Evolutionary conservation across 2,888 invertebrate genomes (phyloP).

Genomic region (Mechanitis mazaeus): DNA sequence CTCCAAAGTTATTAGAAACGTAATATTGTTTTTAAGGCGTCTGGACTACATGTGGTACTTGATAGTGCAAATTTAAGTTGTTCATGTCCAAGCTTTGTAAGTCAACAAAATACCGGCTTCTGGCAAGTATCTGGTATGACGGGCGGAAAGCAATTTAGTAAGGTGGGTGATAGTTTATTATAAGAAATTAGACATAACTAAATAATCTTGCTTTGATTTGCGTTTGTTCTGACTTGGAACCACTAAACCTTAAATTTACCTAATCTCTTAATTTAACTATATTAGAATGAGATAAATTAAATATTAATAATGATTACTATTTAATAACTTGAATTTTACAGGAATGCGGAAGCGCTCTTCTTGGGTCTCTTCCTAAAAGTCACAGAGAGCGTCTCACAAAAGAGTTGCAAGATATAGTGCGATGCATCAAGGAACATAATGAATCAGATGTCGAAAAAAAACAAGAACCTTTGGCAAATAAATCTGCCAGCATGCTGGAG

Average conservation of each 20-base stretch:
- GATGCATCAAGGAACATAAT: conserved; percentile 50
- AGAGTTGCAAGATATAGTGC: conserved; percentile 57
- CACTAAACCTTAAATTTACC: neutral
- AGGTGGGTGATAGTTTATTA: conserved; percentile 38
- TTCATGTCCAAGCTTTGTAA: conserved; percentile 51
- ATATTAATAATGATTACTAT: neutral
- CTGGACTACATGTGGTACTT: conserved; percentile 63
- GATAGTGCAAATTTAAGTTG: conserved; percentile 53
- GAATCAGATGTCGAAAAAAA: conserved; percentile 42
- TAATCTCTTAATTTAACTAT: conserved; percentile 25
- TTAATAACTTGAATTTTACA: conserved; percentile 26
- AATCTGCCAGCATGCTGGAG: conserved; percentile 60
- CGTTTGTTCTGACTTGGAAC: neutral
- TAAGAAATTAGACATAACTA: neutral
- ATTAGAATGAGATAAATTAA: conserved; percentile 29
- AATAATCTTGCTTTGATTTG: too few species aligned
- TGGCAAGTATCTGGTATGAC: conserved; percentile 67
- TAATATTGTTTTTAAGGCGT: conserved; percentile 41
- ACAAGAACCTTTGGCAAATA: conserved; percentile 40
- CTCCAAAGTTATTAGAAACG: neutral
- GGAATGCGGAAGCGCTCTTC: conserved; percentile 63
- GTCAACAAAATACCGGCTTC: conserved; percentile 55
- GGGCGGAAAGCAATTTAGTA: conserved; percentile 61
- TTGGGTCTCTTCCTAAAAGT: conserved; percentile 54
- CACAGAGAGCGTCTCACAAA: conserved; percentile 54